Base-by-base conservation (phyloP, 2,113 vertebrate genomes). In the Cygnus atratus region DNA sequence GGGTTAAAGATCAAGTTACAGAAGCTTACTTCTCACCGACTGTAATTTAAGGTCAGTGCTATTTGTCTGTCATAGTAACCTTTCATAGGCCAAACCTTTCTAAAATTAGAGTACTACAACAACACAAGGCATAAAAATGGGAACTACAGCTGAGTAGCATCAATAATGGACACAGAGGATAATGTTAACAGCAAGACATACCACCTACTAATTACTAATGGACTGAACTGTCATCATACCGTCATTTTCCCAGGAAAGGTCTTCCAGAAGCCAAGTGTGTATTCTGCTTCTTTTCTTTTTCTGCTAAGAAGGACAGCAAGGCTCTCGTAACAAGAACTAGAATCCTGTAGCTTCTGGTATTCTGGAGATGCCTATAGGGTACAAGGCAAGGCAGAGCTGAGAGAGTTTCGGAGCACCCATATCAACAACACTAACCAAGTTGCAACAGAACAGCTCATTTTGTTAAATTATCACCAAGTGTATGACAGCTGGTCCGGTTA, bases 181-280 rank as follows among this genome's bases (percentile, higher is more conserved):
- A 54, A 50, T 2, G 7, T 11, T 22, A 87, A 62, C 20, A 87
- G 57, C 44, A 50, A 73, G 29, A 39, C 10, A 50, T 13, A 63
- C 18, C 41, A 84, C 61, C 71, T 83, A 48, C 16, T 59, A 61
- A 52, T 4, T 83, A 48, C 12, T 57, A 68, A 52, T 3, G 16
- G 29, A 39, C n/a, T 21, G 54, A 48, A 61, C 1, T 11, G 5
- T 29, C 41, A 55, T 71, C 88, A 93, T 98, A 99, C 99, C 88
- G 99, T 99, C 99, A 99, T 99, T 95, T 99, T 99, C 21, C 99
- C 99, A 26, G 99, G 99, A 94, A 99, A 99, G 65, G 98, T 99
- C 98, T 99, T 99, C 99, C 99, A 99, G 97, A 99, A 99, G 83
- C 99, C 98, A 48, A 98, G 98, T 0, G 99, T 99, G 94, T 98